Base-by-base conservation (phyloP, 2,888 invertebrate species). In the Melikaiella ostensackeni region DNA sequence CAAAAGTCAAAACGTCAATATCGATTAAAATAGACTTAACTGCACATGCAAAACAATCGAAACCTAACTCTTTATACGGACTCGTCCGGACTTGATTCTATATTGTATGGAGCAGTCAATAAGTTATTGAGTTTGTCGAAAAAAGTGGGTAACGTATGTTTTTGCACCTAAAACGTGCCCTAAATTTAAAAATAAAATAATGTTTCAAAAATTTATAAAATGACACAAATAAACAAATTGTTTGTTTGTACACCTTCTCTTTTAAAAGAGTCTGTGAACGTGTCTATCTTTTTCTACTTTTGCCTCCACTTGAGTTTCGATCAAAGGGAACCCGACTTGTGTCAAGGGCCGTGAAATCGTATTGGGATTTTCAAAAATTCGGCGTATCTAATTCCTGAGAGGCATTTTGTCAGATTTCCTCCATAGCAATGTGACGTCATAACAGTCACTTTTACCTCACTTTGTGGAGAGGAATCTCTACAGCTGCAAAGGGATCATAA, bases 291-390 rank as follows among this genome's bases (percentile, higher is more conserved):
- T 70, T 50, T 30, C 46, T 70, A 19, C n/a, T 46, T 27, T 50
- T 66, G 24, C 27, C 19, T 42, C 64, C 38, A 38, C 35, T 64
- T 64, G 64, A 64, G 8, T 24, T 55, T 55, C 9, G 7, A 9
- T 59, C 59, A 66, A 46, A 42, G 8, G 42, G 19, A 70, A 70
- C 46, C 70, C 70, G 59, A 59, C 70, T 70, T 70, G 30, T n/a
- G 70, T 70, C 70, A 70, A 70, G 70, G 50, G 33, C 50, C 70
- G n/a, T 70, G 50, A 70, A 70, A 70, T 70, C 70, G 70, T 27
- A 50, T 70, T 70, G n/a, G 30, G 46, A 70, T 70, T 50, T 70
- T 70, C 50, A 30, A 70, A 70, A 50, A 70, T 50, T 50, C 70
- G 19, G 46, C 70, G 70, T 50, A n/a, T 30, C 50, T 50, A 70